Conservation (phyloP, 2,888 invertebrate species). For the Penaeus monodon region DNA sequence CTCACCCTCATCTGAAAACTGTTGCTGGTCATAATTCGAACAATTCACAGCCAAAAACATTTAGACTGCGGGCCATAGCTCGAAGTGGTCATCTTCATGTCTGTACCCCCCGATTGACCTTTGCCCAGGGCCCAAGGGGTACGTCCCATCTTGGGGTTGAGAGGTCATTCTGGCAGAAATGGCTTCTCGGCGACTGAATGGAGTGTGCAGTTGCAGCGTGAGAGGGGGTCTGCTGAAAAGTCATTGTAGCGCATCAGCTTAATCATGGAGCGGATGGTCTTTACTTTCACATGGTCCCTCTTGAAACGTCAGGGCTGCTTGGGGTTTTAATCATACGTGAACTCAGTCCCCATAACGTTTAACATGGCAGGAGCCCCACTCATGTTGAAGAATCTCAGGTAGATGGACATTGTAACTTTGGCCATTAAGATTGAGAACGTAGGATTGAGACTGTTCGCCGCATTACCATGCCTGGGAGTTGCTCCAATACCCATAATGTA, state of each 20-base stretch:
- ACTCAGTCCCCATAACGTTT: conserved; percentile 75
- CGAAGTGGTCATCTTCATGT: conserved; percentile 77
- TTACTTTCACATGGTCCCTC: conserved; percentile 74
- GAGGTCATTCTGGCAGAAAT: conserved; percentile 80
- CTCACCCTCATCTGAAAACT: conserved; percentile 83
- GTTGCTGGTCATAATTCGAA: conserved; percentile 76
- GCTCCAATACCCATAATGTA: conserved; percentile 83
- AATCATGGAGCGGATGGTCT: conserved; percentile 75
- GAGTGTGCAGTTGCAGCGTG: conserved; percentile 78
- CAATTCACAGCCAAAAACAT: conserved; percentile 75
- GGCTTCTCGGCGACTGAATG: conserved; percentile 81
- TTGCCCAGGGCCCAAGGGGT: conserved; percentile 80
- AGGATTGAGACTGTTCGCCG: conserved; percentile 80
- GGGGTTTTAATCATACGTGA: conserved; percentile 78
- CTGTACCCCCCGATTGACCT: conserved; percentile 79
- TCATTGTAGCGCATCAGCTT: conserved; percentile 79
- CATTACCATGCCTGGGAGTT: conserved; percentile 78
- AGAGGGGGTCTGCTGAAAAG: conserved; percentile 78
- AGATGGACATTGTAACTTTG: conserved; percentile 81
- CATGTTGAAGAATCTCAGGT: conserved; percentile 76
- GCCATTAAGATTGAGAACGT: conserved; percentile 78
- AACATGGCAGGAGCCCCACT: conserved; percentile 76
- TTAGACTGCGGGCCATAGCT: conserved; percentile 69
- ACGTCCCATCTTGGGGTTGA: conserved; percentile 80
- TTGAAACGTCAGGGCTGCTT: conserved; percentile 77